Evolutionary conservation across 1,140 invertebrate genomes (phyloP), one percentile per base, ranked within the genome.

Genomic region (Ganaspis sp.): DNA sequence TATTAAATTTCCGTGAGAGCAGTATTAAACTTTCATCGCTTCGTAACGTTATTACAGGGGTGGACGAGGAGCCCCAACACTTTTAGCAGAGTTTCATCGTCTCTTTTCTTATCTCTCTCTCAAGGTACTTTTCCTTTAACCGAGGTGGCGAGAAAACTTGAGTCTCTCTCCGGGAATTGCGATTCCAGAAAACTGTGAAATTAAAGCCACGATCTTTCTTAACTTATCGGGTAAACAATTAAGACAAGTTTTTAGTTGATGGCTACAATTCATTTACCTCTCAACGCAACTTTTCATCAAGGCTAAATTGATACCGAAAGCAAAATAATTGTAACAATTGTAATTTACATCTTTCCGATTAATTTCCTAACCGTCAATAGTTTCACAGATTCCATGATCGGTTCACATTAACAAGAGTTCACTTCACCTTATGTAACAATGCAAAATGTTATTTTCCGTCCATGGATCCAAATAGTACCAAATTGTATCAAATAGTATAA

Each of bases 1-100:
- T 83, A 83, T 85, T 85, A 83, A 85, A 85, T 85, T 83, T 84
- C 84, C 82, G 78, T 76, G 73, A 77, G 75, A 81, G 76, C 75
- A 79, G 83, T 83, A 84, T 84, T 83, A 84, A 85, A 85, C 84
- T 85, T 85, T 85, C 80, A 81, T 83, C 82, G 80, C 84, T 79
- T 81, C 76, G 77, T 83, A 83, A 83, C 79, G 80, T 85, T 83
- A 85, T 83, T 83, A 82, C 80, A 71, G 42, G 73, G 26, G 73
- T 72, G 53, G 53, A 37, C 49, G 72, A 42, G 69, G 40, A 38
- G 58, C 64, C 73, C 58, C 74, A 74, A 79, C 79, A 81, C 77
- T 74, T 80, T 81, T 74, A 81, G 75, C 73, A 69, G 78, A 77
- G 72, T 76, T 81, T 81, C 76, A 77, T 77, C 54, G 73, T 42